A percentile compares a stretch with the other conserved stretches of the same genome.
phyloP scores from a whole-genome alignment of 2,888 invertebrate species.

The Eristalinus sepulchralis region DNA sequence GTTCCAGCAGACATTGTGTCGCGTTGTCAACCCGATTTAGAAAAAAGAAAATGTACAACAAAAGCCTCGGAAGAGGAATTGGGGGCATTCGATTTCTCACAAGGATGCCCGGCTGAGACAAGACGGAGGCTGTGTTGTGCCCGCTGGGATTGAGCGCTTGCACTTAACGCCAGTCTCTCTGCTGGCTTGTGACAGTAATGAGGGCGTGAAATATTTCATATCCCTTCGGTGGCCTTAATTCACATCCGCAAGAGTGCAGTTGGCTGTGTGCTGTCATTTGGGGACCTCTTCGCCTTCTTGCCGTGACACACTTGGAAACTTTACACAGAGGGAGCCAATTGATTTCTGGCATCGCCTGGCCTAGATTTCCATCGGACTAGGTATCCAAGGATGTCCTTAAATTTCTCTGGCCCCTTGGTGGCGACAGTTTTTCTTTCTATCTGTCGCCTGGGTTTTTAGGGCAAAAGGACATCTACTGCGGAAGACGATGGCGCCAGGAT shows the following conservation, averaged over 20 bases:
- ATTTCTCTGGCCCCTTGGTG: too few species aligned
- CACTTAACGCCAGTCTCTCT: not conserved
- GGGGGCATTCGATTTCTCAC: conserved; percentile 57
- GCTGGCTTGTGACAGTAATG: not conserved
- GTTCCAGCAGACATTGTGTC: conserved; percentile 52
- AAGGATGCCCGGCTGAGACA: conserved; percentile 18
- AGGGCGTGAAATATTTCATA: conserved; percentile 8
- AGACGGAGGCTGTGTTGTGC: not conserved
- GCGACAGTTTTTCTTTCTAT: too few species aligned
- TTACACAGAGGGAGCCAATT: not conserved
- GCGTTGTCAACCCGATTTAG: conserved; percentile 62
- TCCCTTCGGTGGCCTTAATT: not conserved
- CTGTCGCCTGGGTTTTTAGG: too few species aligned
- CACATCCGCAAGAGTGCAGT: not conserved
- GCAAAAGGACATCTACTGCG: too few species aligned
- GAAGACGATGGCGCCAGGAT: too few species aligned
- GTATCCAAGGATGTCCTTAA: too few species aligned
- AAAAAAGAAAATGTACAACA: conserved; percentile 26
- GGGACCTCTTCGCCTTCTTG: not conserved
- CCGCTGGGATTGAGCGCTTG: not conserved
- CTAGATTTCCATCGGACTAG: too few species aligned
- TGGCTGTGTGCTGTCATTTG: not conserved
- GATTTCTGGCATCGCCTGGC: too few species aligned
- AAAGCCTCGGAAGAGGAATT: conserved; percentile 58
- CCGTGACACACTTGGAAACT: not conserved